Conservation (phyloP, 2,888 invertebrate species). For the Ectemnius lituratus region DNA sequence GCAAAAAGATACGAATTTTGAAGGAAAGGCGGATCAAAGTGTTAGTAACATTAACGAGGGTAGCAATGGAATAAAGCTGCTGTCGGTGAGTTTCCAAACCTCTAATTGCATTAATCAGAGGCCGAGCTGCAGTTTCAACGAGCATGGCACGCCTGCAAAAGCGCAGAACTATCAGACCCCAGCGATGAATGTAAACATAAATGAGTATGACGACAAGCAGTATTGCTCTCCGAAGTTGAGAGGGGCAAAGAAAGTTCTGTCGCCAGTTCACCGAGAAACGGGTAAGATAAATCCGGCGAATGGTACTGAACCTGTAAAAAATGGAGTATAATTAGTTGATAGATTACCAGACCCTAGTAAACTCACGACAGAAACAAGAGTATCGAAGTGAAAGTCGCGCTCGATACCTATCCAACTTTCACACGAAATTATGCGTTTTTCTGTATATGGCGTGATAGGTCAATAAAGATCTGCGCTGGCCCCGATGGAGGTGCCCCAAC, state of each 20-base stretch:
- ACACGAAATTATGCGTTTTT: slow-evolving; percentile 41
- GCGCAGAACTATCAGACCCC: slow-evolving; percentile 57
- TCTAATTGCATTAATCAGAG: slow-evolving; percentile 58
- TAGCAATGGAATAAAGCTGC: slow-evolving; percentile 62
- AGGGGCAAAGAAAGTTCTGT: slow-evolving; percentile 72
- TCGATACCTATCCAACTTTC: slow-evolving; percentile 6
- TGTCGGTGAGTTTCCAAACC: slow-evolving; percentile 55
- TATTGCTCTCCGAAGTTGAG: slow-evolving; percentile 73
- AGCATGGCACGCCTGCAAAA: slow-evolving; percentile 61
- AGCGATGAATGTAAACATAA: slow-evolving; percentile 59
- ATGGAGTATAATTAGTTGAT: slow-evolving; percentile 75
- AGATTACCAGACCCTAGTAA: slow-evolving; percentile 75
- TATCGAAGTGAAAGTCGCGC: slow-evolving; percentile 66
- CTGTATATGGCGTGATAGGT: slow-evolving; percentile 36
- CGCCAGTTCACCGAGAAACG: slow-evolving; percentile 54
- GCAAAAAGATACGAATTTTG: slow-evolving; percentile 57
- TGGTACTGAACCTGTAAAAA: slow-evolving; percentile 69
- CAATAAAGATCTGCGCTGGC: slow-evolving; percentile 9
- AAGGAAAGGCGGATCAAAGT: slow-evolving; percentile 40
- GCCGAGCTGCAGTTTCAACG: slow-evolving; percentile 55
- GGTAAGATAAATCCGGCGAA: slow-evolving; percentile 57
- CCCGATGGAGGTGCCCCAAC: no score
- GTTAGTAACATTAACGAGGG: slow-evolving; percentile 66
- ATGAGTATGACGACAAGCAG: slow-evolving; percentile 68
- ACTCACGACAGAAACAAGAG: slow-evolving; percentile 71